A percentile compares a stretch with the other conserved stretches of the same genome.
Evolutionary conservation across 2,113 vertebrate species (phyloP).

Genomic region (Hepsetus odoe): DNA sequence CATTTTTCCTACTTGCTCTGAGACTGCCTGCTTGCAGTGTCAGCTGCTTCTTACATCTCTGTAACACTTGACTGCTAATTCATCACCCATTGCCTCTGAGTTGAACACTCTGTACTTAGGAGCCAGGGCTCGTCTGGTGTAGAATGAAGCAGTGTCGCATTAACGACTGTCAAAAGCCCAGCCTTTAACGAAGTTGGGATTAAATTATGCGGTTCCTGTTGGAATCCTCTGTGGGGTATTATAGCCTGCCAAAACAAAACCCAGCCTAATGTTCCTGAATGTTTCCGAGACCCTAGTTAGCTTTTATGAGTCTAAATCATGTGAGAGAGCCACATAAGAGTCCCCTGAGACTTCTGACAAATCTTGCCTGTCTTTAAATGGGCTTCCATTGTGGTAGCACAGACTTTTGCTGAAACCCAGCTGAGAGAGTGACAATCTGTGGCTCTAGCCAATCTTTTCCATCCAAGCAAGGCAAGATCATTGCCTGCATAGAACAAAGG

Average conservation of each 20-base stretch:
- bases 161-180: neutral
- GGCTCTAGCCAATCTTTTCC: slow-evolving; percentile 11
- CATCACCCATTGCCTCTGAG: slow-evolving; percentile 22
- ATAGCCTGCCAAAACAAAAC: neutral
- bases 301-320: slow-evolving; percentile 25
- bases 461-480: slow-evolving; percentile 9
- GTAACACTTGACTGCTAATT: slow-evolving; percentile 35
- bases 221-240: neutral
- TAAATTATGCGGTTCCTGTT: neutral
- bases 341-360: slow-evolving; percentile 15
- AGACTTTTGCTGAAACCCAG: slow-evolving; percentile 10
- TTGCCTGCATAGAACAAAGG: slow-evolving; percentile 17
- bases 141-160: neutral
- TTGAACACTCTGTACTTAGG: neutral
- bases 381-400: neutral
- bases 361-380: slow-evolving; percentile 25
- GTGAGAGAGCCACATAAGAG: neutral
- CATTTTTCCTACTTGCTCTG: neutral
- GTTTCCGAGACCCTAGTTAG: slow-evolving; percentile 17
- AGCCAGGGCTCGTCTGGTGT: neutral
- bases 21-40: slow-evolving; percentile 9
- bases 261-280: neutral
- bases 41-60: slow-evolving; percentile 23
- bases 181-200: neutral
- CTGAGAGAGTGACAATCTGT: slow-evolving; percentile 20